A percentile compares a stretch with the other conserved stretches of the same genome.
These are phyloP conservation scores for Lepeophtheirus salmonis DNA, from an alignment of 1,140 invertebrate genomes.

Conservation along the genomic window DNA sequence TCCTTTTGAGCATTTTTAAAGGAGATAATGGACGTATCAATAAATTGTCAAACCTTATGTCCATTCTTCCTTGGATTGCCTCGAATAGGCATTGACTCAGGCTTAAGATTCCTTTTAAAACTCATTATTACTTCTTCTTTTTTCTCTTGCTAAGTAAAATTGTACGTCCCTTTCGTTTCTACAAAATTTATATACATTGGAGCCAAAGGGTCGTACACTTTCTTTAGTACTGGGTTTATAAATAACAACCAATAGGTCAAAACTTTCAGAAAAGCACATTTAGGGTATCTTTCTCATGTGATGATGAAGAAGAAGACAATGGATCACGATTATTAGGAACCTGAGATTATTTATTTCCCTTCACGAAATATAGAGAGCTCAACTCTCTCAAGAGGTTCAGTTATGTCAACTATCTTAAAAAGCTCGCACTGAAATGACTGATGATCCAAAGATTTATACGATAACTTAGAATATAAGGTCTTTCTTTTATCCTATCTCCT, in stretches of 20 bases:
- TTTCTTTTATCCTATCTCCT: neutral
- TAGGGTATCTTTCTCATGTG: neutral
- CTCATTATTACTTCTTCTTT: neutral
- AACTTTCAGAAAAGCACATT: neutral
- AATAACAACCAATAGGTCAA: neutral
- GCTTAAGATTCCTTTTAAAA: neutral
- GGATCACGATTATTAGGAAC: neutral
- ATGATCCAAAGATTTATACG: neutral
- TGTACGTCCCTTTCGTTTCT: neutral
- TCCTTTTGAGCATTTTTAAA: constrained; percentile 1
- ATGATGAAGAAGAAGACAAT: neutral
- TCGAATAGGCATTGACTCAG: neutral
- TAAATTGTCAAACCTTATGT: neutral
- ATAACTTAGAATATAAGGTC: neutral
- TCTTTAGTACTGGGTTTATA: neutral
- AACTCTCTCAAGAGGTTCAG: neutral
- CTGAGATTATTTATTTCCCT: neutral
- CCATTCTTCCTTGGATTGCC: neutral
- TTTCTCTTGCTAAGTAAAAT: neutral
- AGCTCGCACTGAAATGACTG: neutral
- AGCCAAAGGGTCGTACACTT: neutral
- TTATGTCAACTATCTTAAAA: neutral
- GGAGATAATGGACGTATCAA: neutral
- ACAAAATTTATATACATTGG: neutral
- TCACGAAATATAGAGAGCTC: neutral